phyloP scores from a whole-genome alignment of 2,113 vertebrate species.

The Triplophysa dalaica region DNA sequence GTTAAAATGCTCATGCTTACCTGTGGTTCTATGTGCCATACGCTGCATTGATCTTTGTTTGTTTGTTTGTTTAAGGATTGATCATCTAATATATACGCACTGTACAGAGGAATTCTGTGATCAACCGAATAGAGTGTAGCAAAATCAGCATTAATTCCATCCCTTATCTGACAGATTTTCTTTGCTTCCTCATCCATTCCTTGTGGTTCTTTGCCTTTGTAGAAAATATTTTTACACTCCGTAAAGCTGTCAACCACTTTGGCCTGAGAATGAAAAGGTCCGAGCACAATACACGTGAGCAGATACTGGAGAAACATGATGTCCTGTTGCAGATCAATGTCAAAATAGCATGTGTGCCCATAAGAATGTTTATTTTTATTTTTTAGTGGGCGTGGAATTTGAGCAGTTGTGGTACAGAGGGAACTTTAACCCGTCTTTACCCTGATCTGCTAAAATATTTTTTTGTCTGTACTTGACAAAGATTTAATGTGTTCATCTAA shows the following conservation, averaged over 20 bases:
- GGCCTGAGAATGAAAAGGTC: constrained; percentile 3
- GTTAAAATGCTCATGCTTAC: not conserved
- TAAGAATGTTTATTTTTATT: too few relatives aligned
- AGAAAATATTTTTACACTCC: constrained; percentile 13
- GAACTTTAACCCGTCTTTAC: too few relatives aligned
- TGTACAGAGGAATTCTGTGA: constrained; percentile 46
- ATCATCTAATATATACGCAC: constrained; percentile 24
- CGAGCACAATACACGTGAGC: not conserved
- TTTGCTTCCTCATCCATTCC: constrained; percentile 28
- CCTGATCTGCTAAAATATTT: too few relatives aligned
- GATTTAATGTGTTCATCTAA: too few relatives aligned
- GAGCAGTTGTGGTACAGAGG: too few relatives aligned
- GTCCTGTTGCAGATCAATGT: not conserved
- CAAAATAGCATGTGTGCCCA: not conserved
- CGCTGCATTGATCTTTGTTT: rapidly evolving
- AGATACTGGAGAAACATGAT: not conserved
- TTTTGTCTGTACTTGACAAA: too few relatives aligned
- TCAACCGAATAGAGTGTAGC: constrained; percentile 24
- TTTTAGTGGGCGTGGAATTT: too few relatives aligned
- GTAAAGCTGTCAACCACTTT: not conserved
- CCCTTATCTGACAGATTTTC: constrained; percentile 33
- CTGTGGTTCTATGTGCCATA: constrained; percentile 13
- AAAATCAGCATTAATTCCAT: rapidly evolving
- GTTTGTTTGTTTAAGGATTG: not conserved
- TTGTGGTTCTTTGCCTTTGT: not conserved